Base-by-base conservation (phyloP, 2,113 vertebrate species). In the Neotoma lepida region DNA sequence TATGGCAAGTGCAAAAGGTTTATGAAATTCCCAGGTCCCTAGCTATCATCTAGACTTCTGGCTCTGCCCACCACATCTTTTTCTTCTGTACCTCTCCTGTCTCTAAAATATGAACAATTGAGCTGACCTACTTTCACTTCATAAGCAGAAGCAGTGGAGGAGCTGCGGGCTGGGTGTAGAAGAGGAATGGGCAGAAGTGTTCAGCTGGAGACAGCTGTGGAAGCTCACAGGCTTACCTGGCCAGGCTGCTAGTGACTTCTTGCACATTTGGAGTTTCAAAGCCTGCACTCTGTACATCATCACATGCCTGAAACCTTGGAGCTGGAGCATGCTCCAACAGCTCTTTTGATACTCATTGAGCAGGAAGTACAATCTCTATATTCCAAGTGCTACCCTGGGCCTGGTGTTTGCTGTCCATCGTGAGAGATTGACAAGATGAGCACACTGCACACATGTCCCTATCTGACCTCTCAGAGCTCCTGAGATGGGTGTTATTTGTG, bases 111-210 rank as follows among this genome's bases (percentile, higher is more conserved):
- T 84, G 76, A 94, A 95, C 54, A 90, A 68, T 46, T 1, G 14
- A 92, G 71, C 76, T 91, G 96, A 94, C 96, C 91, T 95, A 94
- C 89, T 97, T 96, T 94, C 9, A 0, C 49, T 91, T 68, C 66
- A 5, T 15, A 87, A 66, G 73, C 28, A 81, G 80, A 90, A 82
- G 74, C 63, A 2, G 9, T 35, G 86, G 64, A 24, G 86, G 64
- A 24, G 58, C 93, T 91, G 78, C 33, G 51, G 74, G 33, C 78
- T 78, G 35, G 63, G 74, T 3, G 54, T 64, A 35, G 2, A 26
- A 86, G 68, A 93, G 70, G 70, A 44, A n/a, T 22, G 51, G 84
- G 54, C 84, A 91, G 89, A 90, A 73, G 51, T 9, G 4, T 56
- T 54, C 78, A 56, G 91, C 82, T 58, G 49, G n/a, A 0, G 5